Evolutionary conservation across 2,888 invertebrate genomes (phyloP).

Genomic region (Epirrhoe alternata): DNA sequence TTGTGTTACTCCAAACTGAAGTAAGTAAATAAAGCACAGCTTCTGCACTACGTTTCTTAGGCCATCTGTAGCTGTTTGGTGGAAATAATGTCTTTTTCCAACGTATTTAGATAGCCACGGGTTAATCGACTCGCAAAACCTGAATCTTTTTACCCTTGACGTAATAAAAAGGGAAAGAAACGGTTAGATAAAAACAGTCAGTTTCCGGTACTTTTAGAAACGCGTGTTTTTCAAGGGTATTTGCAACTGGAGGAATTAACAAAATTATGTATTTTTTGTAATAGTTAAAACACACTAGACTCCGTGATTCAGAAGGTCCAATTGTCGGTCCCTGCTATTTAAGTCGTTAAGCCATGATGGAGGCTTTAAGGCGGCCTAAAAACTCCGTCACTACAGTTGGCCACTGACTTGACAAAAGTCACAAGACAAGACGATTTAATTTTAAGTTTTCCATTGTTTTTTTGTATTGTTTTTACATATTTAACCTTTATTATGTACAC

Average conservation of each 20-base stretch:
- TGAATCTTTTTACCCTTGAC: slow-evolving; percentile 5
- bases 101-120: slow-evolving; percentile 28
- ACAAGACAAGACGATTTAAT: too few species aligned
- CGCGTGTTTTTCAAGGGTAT: background rate
- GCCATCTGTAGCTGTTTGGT: slow-evolving; percentile 22
- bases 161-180: slow-evolving; percentile 7
- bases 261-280: too few species aligned
- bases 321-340: too few species aligned
- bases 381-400: too few species aligned
- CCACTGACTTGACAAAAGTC: too few species aligned
- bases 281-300: too few species aligned
- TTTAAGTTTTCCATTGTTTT: too few species aligned
- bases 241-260: background rate
- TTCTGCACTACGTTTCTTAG: slow-evolving; percentile 6
- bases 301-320: too few species aligned
- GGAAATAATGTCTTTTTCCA: slow-evolving; percentile 29
- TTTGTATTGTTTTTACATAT: too few species aligned
- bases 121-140: slow-evolving; percentile 33
- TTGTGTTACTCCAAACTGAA: background rate
- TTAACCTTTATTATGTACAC: too few species aligned
- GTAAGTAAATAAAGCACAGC: background rate
- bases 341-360: too few species aligned
- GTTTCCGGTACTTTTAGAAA: background rate
- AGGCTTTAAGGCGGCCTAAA: too few species aligned
- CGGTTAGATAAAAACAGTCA: background rate